Conservation (phyloP, 2,113 vertebrate species). For the Pampusana beccarii region DNA sequence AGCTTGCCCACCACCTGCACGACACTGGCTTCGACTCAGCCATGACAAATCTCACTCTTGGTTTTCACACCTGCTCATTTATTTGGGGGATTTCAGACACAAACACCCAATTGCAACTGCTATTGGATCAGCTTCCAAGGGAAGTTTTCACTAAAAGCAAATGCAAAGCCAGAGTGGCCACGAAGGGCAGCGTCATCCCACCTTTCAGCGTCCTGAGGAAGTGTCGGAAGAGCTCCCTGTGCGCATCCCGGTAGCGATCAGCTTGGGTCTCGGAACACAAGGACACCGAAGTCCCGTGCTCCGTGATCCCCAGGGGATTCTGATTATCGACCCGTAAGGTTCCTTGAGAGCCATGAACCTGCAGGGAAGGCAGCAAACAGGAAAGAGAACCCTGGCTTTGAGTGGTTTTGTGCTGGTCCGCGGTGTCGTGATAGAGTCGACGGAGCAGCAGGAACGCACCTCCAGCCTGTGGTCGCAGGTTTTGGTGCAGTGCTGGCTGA, state of each 20-base stretch:
- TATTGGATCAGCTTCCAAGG: background rate
- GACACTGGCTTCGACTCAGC: too few relatives aligned
- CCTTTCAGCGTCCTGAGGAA: conserved; percentile 57
- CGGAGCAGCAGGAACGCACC: background rate
- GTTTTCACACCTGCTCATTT: background rate
- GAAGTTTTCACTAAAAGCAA: accelerated
- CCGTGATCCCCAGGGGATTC: too few relatives aligned
- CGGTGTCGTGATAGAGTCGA: accelerated
- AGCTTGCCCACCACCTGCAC: background rate
- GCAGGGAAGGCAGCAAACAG: too few relatives aligned
- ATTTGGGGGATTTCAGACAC: background rate
- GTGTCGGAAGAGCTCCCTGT: conserved; percentile 32
- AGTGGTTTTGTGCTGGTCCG: background rate
- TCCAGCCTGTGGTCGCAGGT: conserved; percentile 57
- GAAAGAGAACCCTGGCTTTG: too few relatives aligned
- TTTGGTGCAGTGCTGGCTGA: conserved; percentile 64
- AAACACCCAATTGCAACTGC: background rate
- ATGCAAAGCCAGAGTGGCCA: background rate
- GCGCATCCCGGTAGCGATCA: conserved; percentile 1
- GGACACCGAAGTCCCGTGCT: background rate
- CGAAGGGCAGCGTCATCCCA: accelerated
- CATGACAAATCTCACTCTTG: accelerated
- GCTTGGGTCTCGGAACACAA: background rate
- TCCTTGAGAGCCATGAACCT: too few relatives aligned
- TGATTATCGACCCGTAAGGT: too few relatives aligned